Evolutionary conservation across 2,888 invertebrate genomes (phyloP), one percentile per base, ranked within the genome.

Genomic region (Camptogramma bilineatum): DNA sequence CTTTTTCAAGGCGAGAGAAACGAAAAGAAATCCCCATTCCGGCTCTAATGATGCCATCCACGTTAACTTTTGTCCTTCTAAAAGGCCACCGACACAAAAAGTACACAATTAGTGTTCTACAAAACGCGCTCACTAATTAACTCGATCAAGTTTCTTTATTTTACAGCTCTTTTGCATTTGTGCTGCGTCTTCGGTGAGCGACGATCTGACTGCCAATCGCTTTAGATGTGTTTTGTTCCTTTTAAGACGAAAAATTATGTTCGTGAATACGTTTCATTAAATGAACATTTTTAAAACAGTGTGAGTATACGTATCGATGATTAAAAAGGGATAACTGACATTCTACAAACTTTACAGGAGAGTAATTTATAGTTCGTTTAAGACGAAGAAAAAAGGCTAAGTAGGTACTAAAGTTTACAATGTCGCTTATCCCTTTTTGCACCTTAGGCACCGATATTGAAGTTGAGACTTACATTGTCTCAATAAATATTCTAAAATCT

Each of bases 91-190:
- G 77, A 74, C 76, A 70, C 74, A 81, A 87, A 88, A 88, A 88
- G 86, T 81, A 77, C 78, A 82, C 88, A 89, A 90, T 90, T 90
- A 90, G 87, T 85, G 86, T 83, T 82, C 84, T 81, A 85, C 82
- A 84, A 85, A 84, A 87, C 84, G 87, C 84, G 79, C 85, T 83
- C 75, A 82, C 86, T 90, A 90, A 91, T 91, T 90, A 89, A 88
- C 85, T 90, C 82, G 84, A 88, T 88, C 86, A 78, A 83, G 84
- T 83, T 82, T 80, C 82, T 86, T 90, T 87, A 85, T 84, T 84
- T 78, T 72, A 76, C 68, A 76, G 69, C 76, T 81, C 78, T 73
- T 82, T 84, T 84, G 75, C 80, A 83, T 76, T 84, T 80, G 71
- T 75, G 74, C 67, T 77, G 74, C 70, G 65, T 65, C 61, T 65